Conservation (phyloP, 2,888 invertebrate genomes). For the Hydrotaea diabolus region DNA sequence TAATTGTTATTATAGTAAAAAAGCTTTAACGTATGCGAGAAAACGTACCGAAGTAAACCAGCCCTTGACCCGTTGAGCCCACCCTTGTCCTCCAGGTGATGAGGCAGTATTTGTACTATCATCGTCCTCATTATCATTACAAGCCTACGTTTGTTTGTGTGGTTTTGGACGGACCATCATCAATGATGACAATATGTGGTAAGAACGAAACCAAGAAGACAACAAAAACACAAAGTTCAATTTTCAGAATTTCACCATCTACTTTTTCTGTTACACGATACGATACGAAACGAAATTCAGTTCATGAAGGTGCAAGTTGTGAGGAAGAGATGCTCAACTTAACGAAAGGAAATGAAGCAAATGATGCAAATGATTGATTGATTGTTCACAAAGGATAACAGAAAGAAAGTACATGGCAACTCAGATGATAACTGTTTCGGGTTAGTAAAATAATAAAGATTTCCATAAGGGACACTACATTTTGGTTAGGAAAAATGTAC, state of each 20-base stretch:
- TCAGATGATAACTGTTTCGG: constrained; percentile 34
- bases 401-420: constrained; percentile 31
- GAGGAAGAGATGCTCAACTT: constrained; percentile 70
- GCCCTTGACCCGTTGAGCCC: constrained; percentile 87
- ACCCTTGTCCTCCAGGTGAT: constrained; percentile 83
- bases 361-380: constrained; percentile 41
- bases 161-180: constrained; percentile 58
- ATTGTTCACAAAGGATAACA: constrained; percentile 11
- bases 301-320: constrained; percentile 38
- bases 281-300: constrained; percentile 20
- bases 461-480: constrained; percentile 30
- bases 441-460: constrained; percentile 45
- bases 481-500: constrained; percentile 28
- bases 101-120: constrained; percentile 80
- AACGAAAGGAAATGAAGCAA: constrained; percentile 66
- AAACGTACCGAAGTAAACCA: constrained; percentile 88
- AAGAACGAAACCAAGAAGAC: constrained; percentile 69
- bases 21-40: constrained; percentile 63
- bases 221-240: constrained; percentile 69
- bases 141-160: constrained; percentile 75
- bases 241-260: constrained; percentile 56
- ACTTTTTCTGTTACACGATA: constrained; percentile 46
- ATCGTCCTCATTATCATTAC: constrained; percentile 80
- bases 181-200: constrained; percentile 58
- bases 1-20: constrained; percentile 57